These are phyloP conservation scores for Semicossyphus pulcher DNA, from an alignment of 2,113 vertebrate species.

Conservation along the genomic window DNA sequence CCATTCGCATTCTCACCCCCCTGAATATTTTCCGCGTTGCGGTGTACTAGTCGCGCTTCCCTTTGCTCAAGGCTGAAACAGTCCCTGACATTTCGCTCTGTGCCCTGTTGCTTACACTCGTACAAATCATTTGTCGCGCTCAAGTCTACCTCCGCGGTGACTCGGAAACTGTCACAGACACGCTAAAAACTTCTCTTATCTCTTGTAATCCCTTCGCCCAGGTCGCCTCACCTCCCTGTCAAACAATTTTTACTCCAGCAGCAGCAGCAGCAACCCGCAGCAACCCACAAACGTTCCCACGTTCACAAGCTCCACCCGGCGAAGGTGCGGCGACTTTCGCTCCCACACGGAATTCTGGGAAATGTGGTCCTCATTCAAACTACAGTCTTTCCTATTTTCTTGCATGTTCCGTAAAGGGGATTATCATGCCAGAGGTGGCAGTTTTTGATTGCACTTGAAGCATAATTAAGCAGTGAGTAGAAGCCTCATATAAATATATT, in stretches of 20 bases:
- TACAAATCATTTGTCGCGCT: conserved; percentile 51
- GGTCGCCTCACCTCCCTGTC: conserved; percentile 69
- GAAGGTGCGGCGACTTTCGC: conserved; percentile 64
- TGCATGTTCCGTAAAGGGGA: neutral
- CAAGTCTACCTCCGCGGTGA: conserved; percentile 9
- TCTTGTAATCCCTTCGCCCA: conserved; percentile 10
- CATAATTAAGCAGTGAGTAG: neutral
- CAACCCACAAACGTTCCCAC: conserved; percentile 67
- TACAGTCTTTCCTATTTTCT: conserved; percentile 2
- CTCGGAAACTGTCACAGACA: conserved; percentile 23
- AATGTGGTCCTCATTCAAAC: conserved; percentile 65
- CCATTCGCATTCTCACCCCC: conserved; percentile 82
- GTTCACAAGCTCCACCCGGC: conserved; percentile 79
- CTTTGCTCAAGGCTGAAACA: conserved; percentile 49
- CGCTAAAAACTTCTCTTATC: conserved; percentile 66
- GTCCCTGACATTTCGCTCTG: conserved; percentile 75
- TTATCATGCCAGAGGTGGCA: neutral
- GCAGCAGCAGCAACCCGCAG: conserved; percentile 30
- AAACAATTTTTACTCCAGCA: conserved; percentile 72
- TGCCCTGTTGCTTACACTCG: conserved; percentile 82
- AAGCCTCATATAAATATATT: neutral
- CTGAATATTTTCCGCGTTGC: conserved; percentile 79
- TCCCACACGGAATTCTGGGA: conserved; percentile 68
- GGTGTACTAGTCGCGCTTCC: conserved; percentile 75
- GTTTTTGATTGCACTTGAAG: neutral